Percentiles rank a stretch among this genome's conserved stretches.
phyloP scores from a whole-genome alignment of 2,113 vertebrate genomes.

The Epinephelus cyanopodus region DNA sequence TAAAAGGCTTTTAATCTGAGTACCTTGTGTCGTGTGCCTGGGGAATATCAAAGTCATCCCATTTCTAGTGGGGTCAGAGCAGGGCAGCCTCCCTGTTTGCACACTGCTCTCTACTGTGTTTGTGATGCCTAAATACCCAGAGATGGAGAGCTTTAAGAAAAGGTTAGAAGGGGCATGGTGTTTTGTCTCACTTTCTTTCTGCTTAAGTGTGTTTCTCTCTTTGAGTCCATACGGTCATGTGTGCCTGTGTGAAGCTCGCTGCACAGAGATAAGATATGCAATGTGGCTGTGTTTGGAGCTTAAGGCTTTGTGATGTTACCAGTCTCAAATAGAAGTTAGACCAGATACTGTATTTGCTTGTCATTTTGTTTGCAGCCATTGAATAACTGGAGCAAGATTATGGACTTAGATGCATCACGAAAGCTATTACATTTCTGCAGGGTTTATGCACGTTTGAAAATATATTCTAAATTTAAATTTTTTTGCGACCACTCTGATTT shows the following conservation, averaged over 20 bases:
- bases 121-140: conserved; percentile 68
- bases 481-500: background rate
- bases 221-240: conserved; percentile 12
- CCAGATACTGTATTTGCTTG: conserved; percentile 7
- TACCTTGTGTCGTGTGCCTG: conserved; percentile 66
- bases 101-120: conserved; percentile 49
- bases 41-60: conserved; percentile 82
- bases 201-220: conserved; percentile 6
- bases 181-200: conserved; percentile 36
- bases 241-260: conserved; percentile 6
- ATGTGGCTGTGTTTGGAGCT: conserved; percentile 33
- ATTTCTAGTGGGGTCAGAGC: conserved; percentile 70
- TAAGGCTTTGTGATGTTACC: conserved; percentile 27
- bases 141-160: conserved; percentile 53
- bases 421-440: background rate
- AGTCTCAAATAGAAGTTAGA: background rate
- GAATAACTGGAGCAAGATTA: conserved; percentile 1
- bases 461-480: background rate
- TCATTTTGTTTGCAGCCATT: conserved; percentile 35
- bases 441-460: background rate
- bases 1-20: conserved; percentile 81
- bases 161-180: conserved; percentile 55
- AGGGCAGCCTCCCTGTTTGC: conserved; percentile 66
- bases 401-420: background rate
- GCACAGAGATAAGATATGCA: conserved; percentile 37